Base-by-base conservation (phyloP, 2,797 vertebrate species). In the Melanotaenia pygmaea region DNA sequence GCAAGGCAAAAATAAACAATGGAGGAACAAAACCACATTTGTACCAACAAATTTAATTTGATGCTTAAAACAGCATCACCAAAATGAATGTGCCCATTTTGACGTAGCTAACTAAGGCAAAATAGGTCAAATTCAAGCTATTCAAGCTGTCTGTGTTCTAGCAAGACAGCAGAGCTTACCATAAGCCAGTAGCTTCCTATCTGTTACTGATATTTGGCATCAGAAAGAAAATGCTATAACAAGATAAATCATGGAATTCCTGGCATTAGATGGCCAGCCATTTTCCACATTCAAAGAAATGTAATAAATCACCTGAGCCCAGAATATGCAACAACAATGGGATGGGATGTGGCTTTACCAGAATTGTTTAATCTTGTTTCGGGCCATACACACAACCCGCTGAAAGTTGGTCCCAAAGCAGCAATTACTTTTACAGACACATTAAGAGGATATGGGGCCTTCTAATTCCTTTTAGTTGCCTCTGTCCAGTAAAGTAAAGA, bases 311-410 rank as follows among this genome's bases (percentile, higher is more conserved):
- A 34, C 28, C 30, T 34, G 26, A 35, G 16, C 43, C 43, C 43
- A 45, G 20, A 45, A 45, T 45, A 58, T 57, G 14, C 54, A 57
- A 30, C 28, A 16, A 14, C 24, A 14, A 56, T 13, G 13, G 18
- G 26, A 8, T 57, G 54, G 54, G 28, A 57, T 57, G 26, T 32
- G 16, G 26, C 54, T 30, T 57, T 57, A 28, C 24, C 54, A 57
- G 26, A 57, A 57, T 57, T 57, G 54, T 57, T 57, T 57, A 57
- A 57, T 57, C 54, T 57, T 57, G 54, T 57, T 57, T 57, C 54
- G 9, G 18, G 13, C 28, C 54, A 26, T 16, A 26, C 53, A 57
- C 54, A 28, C 26, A 57, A 57, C 54, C 7, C 14, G 28, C 26
- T 59, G 43, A 65, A 70, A 72, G 24, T 30, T 18, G 10, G 13